Evolutionary conservation across 2,113 vertebrate genomes (phyloP).

Genomic region (Prietella phreatophila): DNA sequence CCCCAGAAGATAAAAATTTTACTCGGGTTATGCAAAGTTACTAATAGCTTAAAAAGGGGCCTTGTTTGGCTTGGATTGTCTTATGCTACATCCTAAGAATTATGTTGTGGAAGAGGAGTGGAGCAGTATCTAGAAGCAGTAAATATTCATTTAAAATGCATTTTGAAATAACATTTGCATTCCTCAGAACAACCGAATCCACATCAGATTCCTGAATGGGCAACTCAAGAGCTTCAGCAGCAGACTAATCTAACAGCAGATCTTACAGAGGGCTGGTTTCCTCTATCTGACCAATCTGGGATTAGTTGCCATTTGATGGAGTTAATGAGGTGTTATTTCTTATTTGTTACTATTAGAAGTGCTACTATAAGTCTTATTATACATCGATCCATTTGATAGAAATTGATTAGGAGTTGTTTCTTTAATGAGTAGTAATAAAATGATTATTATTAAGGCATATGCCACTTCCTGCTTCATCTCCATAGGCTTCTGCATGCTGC

Average conservation of each 20-base stretch:
- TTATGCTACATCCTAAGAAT: background rate
- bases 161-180: slow-evolving; percentile 21
- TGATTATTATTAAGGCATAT: background rate
- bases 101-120: slow-evolving; percentile 43
- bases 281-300: slow-evolving; percentile 81
- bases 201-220: slow-evolving; percentile 80
- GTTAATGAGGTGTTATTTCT: slow-evolving; percentile 80
- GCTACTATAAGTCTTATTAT: background rate
- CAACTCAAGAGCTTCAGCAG: slow-evolving; percentile 75
- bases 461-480: background rate
- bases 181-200: slow-evolving; percentile 46
- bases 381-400: background rate
- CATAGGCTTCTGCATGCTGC: slow-evolving; percentile 79
- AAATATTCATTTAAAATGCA: background rate
- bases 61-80: too few species aligned
- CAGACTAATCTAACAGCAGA: slow-evolving; percentile 57
- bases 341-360: background rate
- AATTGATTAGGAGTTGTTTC: background rate
- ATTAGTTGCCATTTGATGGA: slow-evolving; percentile 87
- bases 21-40: background rate
- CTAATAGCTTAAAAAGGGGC: background rate
- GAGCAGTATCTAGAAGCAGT: background rate
- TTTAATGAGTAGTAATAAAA: slow-evolving; percentile 1
- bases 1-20: background rate
- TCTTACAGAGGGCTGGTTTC: slow-evolving; percentile 83